Conservation (phyloP, 1,140 invertebrate genomes). For the Calycopis cecrops region DNA sequence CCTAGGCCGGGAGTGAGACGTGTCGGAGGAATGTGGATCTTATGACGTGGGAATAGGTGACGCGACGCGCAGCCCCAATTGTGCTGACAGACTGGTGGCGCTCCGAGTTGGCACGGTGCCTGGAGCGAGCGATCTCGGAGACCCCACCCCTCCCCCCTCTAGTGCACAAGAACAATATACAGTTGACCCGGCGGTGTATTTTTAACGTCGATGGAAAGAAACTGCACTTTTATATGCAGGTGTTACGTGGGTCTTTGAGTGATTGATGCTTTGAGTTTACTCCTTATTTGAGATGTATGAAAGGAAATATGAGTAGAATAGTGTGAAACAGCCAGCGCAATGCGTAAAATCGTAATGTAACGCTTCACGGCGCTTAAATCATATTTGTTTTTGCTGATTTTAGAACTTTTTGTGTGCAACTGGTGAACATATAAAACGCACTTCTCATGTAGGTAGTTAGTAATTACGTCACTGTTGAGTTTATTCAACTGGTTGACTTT, state of each 20-base stretch:
- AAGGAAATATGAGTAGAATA: too few species aligned
- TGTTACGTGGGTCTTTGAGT: background rate
- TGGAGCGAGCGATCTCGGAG: conserved; percentile 35
- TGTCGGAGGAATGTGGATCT: conserved; percentile 22
- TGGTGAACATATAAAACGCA: too few species aligned
- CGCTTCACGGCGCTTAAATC: too few species aligned
- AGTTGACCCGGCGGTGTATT: conserved; percentile 49
- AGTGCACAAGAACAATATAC: conserved; percentile 46
- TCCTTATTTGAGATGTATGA: too few species aligned
- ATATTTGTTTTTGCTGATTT: too few species aligned
- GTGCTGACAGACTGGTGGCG: conserved; percentile 43
- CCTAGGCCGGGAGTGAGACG: conserved; percentile 61
- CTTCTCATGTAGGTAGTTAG: too few species aligned
- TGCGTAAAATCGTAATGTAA: too few species aligned
- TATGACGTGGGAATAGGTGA: conserved; percentile 9
- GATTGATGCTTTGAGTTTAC: too few species aligned
- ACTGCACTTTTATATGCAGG: conserved; percentile 15
- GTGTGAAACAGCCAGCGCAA: too few species aligned
- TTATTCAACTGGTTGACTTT: too few species aligned
- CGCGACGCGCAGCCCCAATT: conserved; percentile 16
- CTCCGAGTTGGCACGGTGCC: conserved; percentile 61
- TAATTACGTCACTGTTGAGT: too few species aligned
- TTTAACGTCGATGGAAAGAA: conserved; percentile 14
- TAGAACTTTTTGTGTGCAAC: too few species aligned
- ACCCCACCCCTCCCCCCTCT: conserved; percentile 33